phyloP scores from a whole-genome alignment of 2,113 vertebrate genomes.

The Scytalopus superciliaris region DNA sequence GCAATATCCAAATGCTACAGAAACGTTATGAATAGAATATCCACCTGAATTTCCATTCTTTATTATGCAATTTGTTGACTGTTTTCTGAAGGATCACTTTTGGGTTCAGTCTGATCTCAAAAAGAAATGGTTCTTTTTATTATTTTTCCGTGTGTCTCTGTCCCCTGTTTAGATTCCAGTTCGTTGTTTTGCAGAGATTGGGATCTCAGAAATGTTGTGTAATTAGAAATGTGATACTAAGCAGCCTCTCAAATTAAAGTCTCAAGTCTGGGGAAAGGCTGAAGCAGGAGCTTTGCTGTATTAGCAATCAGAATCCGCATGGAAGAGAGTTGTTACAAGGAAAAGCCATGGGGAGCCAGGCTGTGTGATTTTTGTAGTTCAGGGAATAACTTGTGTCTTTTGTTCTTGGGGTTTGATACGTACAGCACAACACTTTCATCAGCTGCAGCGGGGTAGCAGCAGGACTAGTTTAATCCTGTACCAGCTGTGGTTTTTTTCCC shows the following conservation, averaged over 20 bases:
- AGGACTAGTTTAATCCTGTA: neutral
- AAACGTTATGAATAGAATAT: neutral
- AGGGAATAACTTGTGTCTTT: neutral
- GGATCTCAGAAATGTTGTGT: neutral
- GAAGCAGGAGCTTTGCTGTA: neutral
- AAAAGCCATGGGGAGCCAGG: neutral
- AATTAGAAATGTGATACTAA: neutral
- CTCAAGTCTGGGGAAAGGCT: neutral
- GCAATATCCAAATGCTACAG: neutral
- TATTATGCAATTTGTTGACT: neutral
- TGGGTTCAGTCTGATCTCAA: neutral
- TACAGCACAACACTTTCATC: slow-evolving; percentile 10
- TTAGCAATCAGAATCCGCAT: accelerated
- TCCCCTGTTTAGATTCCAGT: neutral
- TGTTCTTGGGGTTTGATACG: slow-evolving; percentile 21
- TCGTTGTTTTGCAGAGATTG: neutral
- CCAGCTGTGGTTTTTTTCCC: neutral
- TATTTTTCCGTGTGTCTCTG: neutral
- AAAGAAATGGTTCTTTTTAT: neutral
- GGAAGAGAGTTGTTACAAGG: neutral
- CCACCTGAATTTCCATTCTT: neutral
- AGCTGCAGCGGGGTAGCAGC: neutral
- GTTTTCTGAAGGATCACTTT: neutral
- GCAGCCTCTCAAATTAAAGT: neutral
- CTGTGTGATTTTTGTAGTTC: neutral